Evolutionary conservation across 2,797 vertebrate genomes (phyloP), one percentile per base, ranked within the genome.

Genomic region (Diplodus puntazzo): DNA sequence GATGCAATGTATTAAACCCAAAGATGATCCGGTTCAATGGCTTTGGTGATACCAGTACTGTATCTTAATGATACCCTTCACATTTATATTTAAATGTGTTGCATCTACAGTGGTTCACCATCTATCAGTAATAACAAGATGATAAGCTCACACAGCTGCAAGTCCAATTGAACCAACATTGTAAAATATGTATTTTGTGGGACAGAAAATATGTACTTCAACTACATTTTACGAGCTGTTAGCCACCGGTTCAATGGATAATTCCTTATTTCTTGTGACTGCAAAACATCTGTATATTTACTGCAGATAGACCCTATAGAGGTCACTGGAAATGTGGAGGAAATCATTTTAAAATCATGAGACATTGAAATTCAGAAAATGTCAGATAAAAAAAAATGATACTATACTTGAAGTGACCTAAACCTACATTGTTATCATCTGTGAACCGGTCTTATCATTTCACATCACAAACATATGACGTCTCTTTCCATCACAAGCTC

Each of bases 51-150:
- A 39, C 16, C 46, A 59, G 4, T 23, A 14, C 20, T 52, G 18
- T 43, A 43, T 21, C 9, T 27, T n/a, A 4, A 58, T 59, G n/a
- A 59, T 59, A 42, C 21, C 14, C 13, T 42, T 60, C 42, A 5
- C 43, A 43, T 23, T 53, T 57, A 46, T 48, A 46, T 46, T 69
- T 69, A 52, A 73, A 69, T n/a, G 45, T 23, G 25, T 34, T 2
- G 17, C 5, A 3, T 57, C 11, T n/a, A 3, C 25, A 1, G 12
- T 20, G 4, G 11, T 39, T 6, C 16, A 42, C 5, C 43, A n/a
- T 49, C 58, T 42, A 43, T 30, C 34, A 50, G 3, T 2, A 48
- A 50, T 49, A 14, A 30, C 25, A 64, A 48, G 20, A 54, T 34
- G 9, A 70, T 27, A 71, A 39, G 27, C 48, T 65, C 16, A 27